Base-by-base conservation (phyloP, 2,888 invertebrate genomes). In the Rhingia rostrata region DNA sequence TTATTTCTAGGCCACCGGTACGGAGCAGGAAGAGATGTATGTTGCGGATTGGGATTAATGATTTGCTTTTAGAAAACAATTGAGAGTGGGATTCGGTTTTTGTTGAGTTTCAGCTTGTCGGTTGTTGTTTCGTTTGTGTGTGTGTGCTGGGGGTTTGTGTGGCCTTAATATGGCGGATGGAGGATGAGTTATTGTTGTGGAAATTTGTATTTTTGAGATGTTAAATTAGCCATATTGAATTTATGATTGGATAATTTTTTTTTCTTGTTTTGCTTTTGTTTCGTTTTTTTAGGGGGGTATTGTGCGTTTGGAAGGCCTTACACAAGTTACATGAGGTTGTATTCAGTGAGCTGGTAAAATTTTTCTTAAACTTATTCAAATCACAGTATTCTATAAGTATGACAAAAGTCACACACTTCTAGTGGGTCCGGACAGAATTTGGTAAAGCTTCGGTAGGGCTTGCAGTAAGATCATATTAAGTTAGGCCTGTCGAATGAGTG, bases 1-100 rank as follows among this genome's bases (percentile, higher is more conserved):
- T 12, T 39, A 45, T 69, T 74, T 58, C 54, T 58, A 63, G 73
- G 73, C 53, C 73, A 72, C 33, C 69, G 22, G 39, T 12, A 14
- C 67, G 35, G 54, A 58, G 56, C 47, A 53, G 58, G 51, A 35
- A 45, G 72, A 61, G 41, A 41, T 70, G 49, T 72, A 53, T 61
- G 64, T 54, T 84, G 58, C 53, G 84, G 84, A 84, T 84, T 84
- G 74, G 80, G 74, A 84, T 80, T 84, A 84, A 84, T 84, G 84
- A 84, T 84, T 84, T 75, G 84, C 80, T 84, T 80, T 75, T 75
- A 80, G 84, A 70, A 78, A 78, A 70, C 78, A 78, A 78, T 78
- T 61, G 70, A 78, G 70, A 70, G 70, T 78, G 64, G 63, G 78
- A 78, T 56, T 78, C 39, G 54, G 45, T 30, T 7, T 53, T 32